These are phyloP conservation scores for Dascillus cervinus DNA, from an alignment of 2,888 invertebrate genomes.

Conservation along the genomic window DNA sequence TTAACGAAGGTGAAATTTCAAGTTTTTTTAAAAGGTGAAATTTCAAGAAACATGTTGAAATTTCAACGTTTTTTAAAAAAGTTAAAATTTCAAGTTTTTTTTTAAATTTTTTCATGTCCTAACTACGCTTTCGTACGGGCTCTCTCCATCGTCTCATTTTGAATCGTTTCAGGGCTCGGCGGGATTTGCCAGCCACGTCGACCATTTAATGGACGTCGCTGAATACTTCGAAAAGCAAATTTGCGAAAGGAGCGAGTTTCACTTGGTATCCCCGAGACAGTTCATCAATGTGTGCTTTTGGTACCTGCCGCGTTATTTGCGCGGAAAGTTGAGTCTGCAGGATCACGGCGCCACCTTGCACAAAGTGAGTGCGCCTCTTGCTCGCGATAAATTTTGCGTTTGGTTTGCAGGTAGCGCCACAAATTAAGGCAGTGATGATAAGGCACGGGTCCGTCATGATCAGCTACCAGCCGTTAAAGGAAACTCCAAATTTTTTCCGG, in stretches of 20 bases:
- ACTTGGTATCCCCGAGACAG: conserved; percentile 47
- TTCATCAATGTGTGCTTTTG: conserved; percentile 66
- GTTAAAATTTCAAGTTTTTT: too few relatives aligned
- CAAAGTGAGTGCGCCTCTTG: conserved; percentile 29
- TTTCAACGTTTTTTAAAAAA: too few relatives aligned
- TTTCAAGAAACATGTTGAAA: too few relatives aligned
- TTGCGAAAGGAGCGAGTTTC: conserved; percentile 36
- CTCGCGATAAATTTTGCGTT: neutral
- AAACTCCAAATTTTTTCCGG: conserved; percentile 59
- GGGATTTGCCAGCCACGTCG: conserved; percentile 48
- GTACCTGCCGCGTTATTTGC: conserved; percentile 53
- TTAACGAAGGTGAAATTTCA: too few relatives aligned
- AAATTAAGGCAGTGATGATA: conserved; percentile 58
- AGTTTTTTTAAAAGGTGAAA: too few relatives aligned
- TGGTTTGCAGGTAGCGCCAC: conserved; percentile 51
- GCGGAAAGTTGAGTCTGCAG: conserved; percentile 30
- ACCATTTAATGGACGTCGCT: conserved; percentile 44
- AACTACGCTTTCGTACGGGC: too few relatives aligned
- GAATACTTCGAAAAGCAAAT: conserved; percentile 42
- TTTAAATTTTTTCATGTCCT: too few relatives aligned
- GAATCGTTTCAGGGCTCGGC: conserved; percentile 35
- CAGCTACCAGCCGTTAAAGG: conserved; percentile 56
- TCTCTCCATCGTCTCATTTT: too few relatives aligned
- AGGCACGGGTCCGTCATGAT: conserved; percentile 57
- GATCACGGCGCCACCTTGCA: conserved; percentile 38